Percentiles rank a stretch among this genome's conserved stretches.
These are phyloP conservation scores for Hystrix cristata DNA, from an alignment of 2,113 vertebrate species.

Conservation along the genomic window DNA sequence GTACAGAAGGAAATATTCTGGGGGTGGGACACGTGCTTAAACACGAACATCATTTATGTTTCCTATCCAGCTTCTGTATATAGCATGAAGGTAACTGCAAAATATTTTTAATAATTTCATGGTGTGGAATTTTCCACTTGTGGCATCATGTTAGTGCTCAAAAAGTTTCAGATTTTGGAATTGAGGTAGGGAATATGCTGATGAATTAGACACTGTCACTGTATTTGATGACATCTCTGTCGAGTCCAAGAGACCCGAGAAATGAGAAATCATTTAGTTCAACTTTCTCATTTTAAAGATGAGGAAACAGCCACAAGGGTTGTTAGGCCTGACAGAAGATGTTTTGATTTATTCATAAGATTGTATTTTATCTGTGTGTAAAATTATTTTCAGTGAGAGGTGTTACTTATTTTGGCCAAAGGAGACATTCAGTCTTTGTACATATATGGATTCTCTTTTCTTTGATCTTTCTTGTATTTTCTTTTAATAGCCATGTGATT, in stretches of 20 bases:
- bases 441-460: slow-evolving; percentile 52
- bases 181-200: not conserved
- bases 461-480: slow-evolving; percentile 70
- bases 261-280: not conserved
- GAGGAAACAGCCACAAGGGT: not conserved
- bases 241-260: not conserved
- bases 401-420: slow-evolving; percentile 62
- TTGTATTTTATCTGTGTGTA: slow-evolving; percentile 43
- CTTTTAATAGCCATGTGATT: slow-evolving; percentile 67
- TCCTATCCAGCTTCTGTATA: not conserved
- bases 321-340: not conserved
- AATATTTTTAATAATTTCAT: not conserved
- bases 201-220: not conserved
- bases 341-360: slow-evolving; percentile 62
- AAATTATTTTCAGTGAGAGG: slow-evolving; percentile 52
- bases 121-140: not conserved
- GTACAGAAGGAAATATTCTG: not conserved
- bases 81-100: not conserved
- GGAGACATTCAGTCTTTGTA: slow-evolving; percentile 22
- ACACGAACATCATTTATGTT: not conserved
- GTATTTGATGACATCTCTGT: not conserved
- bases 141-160: not conserved
- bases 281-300: slow-evolving; percentile 41
- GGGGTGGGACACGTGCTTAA: not conserved
- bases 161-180: not conserved